Evolutionary conservation across 2,797 vertebrate genomes (phyloP).

Genomic region (Sebastiscus tertius): DNA sequence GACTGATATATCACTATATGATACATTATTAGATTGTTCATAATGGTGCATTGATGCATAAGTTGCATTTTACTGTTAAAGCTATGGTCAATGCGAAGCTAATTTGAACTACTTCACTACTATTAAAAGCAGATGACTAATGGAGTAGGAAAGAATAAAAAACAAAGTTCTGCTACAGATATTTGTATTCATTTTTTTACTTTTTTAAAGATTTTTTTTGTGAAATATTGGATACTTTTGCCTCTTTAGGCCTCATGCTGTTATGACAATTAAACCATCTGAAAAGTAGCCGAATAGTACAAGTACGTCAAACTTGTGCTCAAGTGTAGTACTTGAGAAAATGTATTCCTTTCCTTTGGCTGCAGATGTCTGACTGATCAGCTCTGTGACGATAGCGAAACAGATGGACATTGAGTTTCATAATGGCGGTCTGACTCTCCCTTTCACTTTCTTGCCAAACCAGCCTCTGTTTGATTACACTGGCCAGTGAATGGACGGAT

Average conservation of each 20-base stretch:
- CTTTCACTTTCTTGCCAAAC: constrained; percentile 33
- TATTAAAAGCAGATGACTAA: background rate
- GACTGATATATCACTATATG: background rate
- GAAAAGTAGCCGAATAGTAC: background rate
- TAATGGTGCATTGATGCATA: background rate
- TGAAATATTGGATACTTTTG: background rate
- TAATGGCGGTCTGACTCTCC: background rate
- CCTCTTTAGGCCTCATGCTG: background rate
- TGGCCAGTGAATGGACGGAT: constrained; percentile 55
- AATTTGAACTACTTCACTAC: background rate
- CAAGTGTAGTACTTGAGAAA: background rate
- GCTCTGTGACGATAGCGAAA: background rate
- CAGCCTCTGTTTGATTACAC: constrained; percentile 56
- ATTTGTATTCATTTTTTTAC: background rate
- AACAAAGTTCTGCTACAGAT: background rate
- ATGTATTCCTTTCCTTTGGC: background rate
- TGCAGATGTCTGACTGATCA: background rate
- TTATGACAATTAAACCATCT: background rate
- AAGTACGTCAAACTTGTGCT: background rate
- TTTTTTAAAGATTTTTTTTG: background rate
- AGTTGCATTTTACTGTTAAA: background rate
- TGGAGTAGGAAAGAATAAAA: background rate
- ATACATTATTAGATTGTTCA: background rate
- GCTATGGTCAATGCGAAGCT: background rate
- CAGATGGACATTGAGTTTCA: constrained; percentile 37